A percentile compares a stretch with the other conserved stretches of the same genome.
phyloP scores from a whole-genome alignment of 2,888 invertebrate species.

The Netelia virgata region DNA sequence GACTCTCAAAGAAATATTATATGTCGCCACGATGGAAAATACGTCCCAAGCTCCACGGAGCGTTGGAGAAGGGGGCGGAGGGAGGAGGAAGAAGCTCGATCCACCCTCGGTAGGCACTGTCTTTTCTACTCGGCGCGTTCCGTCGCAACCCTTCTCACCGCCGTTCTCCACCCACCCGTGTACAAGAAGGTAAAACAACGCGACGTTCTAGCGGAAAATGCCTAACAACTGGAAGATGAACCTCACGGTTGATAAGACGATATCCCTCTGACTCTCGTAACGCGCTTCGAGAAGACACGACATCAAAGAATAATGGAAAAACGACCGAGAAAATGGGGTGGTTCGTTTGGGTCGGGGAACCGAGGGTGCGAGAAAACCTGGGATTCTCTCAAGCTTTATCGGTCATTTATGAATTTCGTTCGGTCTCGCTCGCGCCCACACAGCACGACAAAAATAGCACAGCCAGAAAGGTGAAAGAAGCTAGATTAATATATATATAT shows the following conservation, averaged over 20 bases:
- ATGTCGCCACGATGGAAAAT: constrained; percentile 42
- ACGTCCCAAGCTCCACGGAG: constrained; percentile 41
- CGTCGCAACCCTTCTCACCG: constrained; percentile 33
- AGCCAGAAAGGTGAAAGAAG: not conserved
- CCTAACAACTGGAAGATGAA: constrained; percentile 79
- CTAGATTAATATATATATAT: constrained; percentile 5
- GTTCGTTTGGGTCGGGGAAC: constrained; percentile 1
- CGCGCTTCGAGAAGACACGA: constrained; percentile 8
- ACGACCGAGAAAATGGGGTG: constrained; percentile 31
- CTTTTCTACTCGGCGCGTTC: constrained; percentile 8
- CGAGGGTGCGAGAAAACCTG: constrained; percentile 7
- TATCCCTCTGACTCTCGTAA: not conserved
- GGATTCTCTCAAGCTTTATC: constrained; percentile 62
- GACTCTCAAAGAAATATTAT: constrained; percentile 43
- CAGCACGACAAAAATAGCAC: not conserved
- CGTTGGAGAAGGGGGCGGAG: constrained; percentile 1
- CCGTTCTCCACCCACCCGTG: constrained; percentile 25
- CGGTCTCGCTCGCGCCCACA: constrained; percentile 4
- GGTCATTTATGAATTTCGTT: constrained; percentile 67
- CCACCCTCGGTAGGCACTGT: constrained; percentile 22
- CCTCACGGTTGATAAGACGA: constrained; percentile 74
- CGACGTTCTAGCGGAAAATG: constrained; percentile 68
- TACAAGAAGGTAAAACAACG: constrained; percentile 36
- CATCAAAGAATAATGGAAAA: constrained; percentile 50
- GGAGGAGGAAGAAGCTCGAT: constrained; percentile 2